phyloP scores from a whole-genome alignment of 2,797 vertebrate species.

The Sibirionetta formosa region DNA sequence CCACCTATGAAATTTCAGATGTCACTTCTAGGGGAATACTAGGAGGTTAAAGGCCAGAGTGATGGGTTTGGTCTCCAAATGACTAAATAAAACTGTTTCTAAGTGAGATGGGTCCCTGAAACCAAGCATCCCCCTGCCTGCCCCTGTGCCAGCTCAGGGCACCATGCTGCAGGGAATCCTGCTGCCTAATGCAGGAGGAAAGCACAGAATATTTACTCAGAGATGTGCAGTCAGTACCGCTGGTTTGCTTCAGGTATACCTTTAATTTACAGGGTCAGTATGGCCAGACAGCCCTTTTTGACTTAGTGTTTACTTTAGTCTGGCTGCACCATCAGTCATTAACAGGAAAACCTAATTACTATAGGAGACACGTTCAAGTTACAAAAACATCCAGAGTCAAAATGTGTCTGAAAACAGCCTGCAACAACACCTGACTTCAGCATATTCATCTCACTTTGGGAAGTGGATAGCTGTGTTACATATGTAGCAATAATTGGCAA shows the following conservation, averaged over 20 bases:
- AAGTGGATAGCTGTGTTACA: not conserved
- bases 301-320: not conserved
- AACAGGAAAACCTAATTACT: not conserved
- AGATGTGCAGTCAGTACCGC: not conserved
- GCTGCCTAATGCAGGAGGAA: not conserved
- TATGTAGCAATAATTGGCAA: not conserved
- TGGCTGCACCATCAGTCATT: not conserved
- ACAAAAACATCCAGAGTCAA: not conserved
- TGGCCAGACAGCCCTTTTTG: not conserved
- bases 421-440: not conserved
- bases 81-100: not conserved
- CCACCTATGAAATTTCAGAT: not conserved
- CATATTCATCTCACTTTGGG: not conserved
- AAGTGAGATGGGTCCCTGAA: not conserved
- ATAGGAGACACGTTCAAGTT: not conserved
- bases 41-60: not conserved
- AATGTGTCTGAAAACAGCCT: fast-evolving
- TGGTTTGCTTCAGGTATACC: not conserved
- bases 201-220: not conserved
- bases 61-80: not conserved
- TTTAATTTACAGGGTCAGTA: not conserved
- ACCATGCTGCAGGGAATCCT: not conserved
- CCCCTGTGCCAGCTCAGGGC: not conserved
- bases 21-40: not conserved
- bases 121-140: fast-evolving